These are phyloP conservation scores for Danaus plexippus DNA, from an alignment of 1,140 invertebrate genomes.

Conservation along the genomic window DNA sequence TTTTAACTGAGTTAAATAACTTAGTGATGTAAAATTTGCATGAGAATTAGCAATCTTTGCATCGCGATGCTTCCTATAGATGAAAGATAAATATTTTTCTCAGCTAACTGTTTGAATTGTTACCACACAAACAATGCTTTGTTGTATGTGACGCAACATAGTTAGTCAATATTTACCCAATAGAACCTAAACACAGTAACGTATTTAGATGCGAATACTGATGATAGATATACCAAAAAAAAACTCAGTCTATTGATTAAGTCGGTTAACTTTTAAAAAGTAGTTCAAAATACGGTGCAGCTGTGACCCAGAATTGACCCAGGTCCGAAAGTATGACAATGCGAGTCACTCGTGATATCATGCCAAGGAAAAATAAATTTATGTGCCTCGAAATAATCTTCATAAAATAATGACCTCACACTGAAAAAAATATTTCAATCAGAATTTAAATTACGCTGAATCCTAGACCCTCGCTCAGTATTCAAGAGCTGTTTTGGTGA, in stretches of 20 bases:
- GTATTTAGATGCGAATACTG: too few species aligned
- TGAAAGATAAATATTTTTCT: constrained; percentile 17
- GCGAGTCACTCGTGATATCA: constrained; percentile 11
- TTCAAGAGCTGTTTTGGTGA: constrained; percentile 10
- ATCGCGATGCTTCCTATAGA: constrained; percentile 18
- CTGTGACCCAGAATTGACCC: constrained; percentile 6
- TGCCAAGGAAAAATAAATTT: neutral
- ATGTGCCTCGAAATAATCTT: neutral
- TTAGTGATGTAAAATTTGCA: constrained; percentile 8
- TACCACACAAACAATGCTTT: constrained; percentile 13
- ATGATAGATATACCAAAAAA: too few species aligned
- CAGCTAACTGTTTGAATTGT: constrained; percentile 15
- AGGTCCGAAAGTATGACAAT: constrained; percentile 6
- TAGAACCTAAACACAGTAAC: neutral
- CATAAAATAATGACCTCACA: too few species aligned
- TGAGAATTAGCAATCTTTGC: constrained; percentile 19
- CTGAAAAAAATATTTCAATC: too few species aligned
- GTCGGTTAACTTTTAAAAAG: too few species aligned
- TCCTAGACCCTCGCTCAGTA: constrained; percentile 2
- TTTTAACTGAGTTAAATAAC: too few species aligned
- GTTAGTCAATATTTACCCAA: constrained; percentile 10
- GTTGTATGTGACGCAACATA: constrained; percentile 1
- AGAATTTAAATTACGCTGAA: neutral
- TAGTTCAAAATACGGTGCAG: too few species aligned
- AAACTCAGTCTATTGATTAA: too few species aligned